These are phyloP conservation scores for Meteorus cinctellus DNA, from an alignment of 2,888 invertebrate genomes.

Conservation along the genomic window DNA sequence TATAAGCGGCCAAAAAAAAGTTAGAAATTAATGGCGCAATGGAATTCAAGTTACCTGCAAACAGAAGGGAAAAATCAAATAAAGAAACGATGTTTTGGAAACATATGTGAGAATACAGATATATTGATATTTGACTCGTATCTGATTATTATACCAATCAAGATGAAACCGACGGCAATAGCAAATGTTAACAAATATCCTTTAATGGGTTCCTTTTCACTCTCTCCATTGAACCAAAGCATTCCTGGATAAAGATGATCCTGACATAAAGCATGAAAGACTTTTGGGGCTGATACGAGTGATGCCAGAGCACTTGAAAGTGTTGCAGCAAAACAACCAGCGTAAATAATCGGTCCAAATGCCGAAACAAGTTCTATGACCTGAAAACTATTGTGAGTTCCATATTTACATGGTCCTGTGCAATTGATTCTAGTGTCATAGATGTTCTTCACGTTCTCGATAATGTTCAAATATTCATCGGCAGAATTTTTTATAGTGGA, in stretches of 20 bases:
- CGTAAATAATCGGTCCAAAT: constrained; percentile 94
- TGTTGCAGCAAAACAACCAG: constrained; percentile 98
- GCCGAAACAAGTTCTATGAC: constrained; percentile 88
- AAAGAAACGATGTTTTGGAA: too few relatives aligned
- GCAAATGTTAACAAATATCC: constrained; percentile 95
- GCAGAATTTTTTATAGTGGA: constrained; percentile 48
- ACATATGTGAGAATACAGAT: too few relatives aligned
- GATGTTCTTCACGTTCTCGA: constrained; percentile 56
- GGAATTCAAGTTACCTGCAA: constrained; percentile 86
- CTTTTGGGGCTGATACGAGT: constrained; percentile 96
- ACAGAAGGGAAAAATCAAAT: constrained; percentile 35
- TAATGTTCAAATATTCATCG: constrained; percentile 47
- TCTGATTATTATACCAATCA: constrained; percentile 81
- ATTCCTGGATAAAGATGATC: constrained; percentile 95
- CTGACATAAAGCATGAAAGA: constrained; percentile 94
- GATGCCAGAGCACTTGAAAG: constrained; percentile 96
- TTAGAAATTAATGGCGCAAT: constrained; percentile 95
- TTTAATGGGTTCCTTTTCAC: constrained; percentile 88
- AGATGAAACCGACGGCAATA: constrained; percentile 88
- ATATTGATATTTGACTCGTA: too few relatives aligned
- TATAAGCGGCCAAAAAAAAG: constrained; percentile 95
- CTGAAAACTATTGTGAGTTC: constrained; percentile 86
- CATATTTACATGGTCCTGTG: constrained; percentile 78
- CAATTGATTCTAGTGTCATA: constrained; percentile 78
- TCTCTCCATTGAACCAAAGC: constrained; percentile 91